Evolutionary conservation across 2,113 vertebrate genomes (phyloP).

Genomic region (Daboia siamensis): DNA sequence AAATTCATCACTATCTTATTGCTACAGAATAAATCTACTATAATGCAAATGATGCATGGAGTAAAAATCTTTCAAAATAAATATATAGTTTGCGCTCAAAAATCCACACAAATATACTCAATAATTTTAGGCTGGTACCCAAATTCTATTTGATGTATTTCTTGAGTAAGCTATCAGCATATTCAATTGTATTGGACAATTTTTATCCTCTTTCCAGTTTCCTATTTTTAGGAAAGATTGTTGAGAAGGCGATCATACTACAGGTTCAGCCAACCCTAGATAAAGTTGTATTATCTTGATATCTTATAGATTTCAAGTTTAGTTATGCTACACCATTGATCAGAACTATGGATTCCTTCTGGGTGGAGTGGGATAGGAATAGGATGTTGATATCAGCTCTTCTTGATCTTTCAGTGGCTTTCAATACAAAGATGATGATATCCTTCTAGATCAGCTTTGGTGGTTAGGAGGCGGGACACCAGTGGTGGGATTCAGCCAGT

Average conservation of each 20-base stretch:
- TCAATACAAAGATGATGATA: background rate
- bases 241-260: background rate
- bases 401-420: background rate
- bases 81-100: background rate
- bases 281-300: background rate
- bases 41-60: background rate
- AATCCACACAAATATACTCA: background rate
- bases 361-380: background rate
- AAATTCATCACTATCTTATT: background rate
- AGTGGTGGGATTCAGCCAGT: no score
- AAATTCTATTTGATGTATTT: conserved; percentile 1
- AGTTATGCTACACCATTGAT: background rate
- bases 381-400: background rate
- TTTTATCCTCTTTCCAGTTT: background rate
- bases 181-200: background rate
- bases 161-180: background rate
- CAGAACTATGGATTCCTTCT: background rate
- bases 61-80: background rate
- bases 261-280: background rate
- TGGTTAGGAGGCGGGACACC: background rate
- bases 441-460: background rate
- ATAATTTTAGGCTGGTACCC: background rate
- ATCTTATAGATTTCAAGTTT: background rate
- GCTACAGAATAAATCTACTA: background rate
- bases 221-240: background rate